Evolutionary conservation across 2,797 vertebrate genomes (phyloP), one percentile per base, ranked within the genome.

Genomic region (Falco concolor): DNA sequence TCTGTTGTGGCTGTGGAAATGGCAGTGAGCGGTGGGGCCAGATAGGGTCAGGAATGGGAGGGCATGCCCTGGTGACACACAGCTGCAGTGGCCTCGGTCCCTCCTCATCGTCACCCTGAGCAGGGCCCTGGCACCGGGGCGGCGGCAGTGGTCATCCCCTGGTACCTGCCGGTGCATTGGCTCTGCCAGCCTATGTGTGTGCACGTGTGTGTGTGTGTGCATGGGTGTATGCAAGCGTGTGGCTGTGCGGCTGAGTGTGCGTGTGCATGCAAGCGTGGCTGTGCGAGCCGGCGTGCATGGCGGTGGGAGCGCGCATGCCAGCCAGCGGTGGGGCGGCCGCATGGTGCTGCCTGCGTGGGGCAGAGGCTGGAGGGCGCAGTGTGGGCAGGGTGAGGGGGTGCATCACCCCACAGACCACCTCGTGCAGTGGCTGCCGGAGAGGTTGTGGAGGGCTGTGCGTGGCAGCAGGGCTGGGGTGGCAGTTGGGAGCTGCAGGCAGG

Each of bases 61-160:
- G 30, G 69, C 36, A 8, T 2, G 22, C 36, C 34, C 28, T 19
- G 49, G 54, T 42, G 32, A 49, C 2, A 1, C 3, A 2, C 0
- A 2, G n/a, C 38, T 2, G 1, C 22, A 27, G 49, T 54, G 57
- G 25, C 12, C 8, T 1, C 1, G 13, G 28, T 56, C 7, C 18
- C 9, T 86, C 90, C 50, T 75, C 53, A 47, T 89, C 59, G 54
- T 86, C 2, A 0, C 14, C 28, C 23, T 1, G 2, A 53, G 53
- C 40, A 56, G 36, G 30, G 22, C 8, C 19, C 40, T 0, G 0
- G 25, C 22, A 12, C 5, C 2, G 1, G 11, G 38, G 28, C 0
- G 3, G 49, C 38, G 77, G 52, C 57, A 56, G 42, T 0, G 5
- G 49, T 42, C 57, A 47, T 40, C 70, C 36, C 83, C 36, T 9